Evolutionary conservation across 2,797 vertebrate genomes (phyloP), one percentile per base, ranked within the genome.

Genomic region (Platyrinchus mystaceus): DNA sequence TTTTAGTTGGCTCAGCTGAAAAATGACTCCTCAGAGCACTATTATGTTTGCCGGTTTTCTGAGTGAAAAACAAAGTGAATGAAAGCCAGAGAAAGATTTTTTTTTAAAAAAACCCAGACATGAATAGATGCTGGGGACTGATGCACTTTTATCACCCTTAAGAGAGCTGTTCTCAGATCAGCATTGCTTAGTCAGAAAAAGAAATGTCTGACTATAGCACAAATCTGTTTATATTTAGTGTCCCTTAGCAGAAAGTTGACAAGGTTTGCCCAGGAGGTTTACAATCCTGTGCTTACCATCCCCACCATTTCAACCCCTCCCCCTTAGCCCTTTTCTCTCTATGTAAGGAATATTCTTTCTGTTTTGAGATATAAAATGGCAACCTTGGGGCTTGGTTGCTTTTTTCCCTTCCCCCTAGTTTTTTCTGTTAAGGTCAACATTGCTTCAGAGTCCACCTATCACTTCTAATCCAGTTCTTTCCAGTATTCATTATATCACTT

Each of bases 361-460:
- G 16, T 60, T 90, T 62, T 62, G 60, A 93, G 71, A 71, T 55
- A 81, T 82, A 89, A 96, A 96, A 84, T 24, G 39, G 30, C 17
- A 93, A n/a, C 39, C 12, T 19, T 79, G 73, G 39, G 17, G 5
- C 74, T 77, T 70, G 32, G 2, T 15, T 22, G 11, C 46, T 56
- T 53, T 67, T 21, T 37, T 18, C 19, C 23, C 52, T 46, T 14
- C 50, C 37, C 84, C n/a, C 41, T 20, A 44, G 95, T 55, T 97
- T 93, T 97, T 98, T 90, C 91, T 97, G 91, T 97, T 97, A 97
- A 91, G 89, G 91, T 97, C 96, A 95, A 95, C 75, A 79, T 93
- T 87, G 71, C 90, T 95, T 96, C 90, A 68, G 78, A 95, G 89
- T 86, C 90, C 82, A 95, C 79, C 64, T 87, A 95, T 97, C 93